These are phyloP conservation scores for Siphamia tubifer DNA, from an alignment of 2,113 vertebrate species.

Conservation along the genomic window DNA sequence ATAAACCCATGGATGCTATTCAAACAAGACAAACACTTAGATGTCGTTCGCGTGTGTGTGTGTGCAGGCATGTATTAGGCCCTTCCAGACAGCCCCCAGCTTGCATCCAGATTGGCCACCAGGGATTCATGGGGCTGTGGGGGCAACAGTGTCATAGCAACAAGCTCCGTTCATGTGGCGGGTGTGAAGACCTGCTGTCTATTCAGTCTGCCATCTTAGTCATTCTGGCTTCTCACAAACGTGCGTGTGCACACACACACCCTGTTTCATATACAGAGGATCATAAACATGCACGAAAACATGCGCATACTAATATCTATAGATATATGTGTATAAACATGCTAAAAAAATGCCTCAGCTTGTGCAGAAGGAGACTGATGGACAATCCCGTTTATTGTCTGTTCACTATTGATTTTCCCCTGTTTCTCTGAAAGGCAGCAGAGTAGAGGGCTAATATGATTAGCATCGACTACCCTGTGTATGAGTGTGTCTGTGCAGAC, in stretches of 20 bases:
- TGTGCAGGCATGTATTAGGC: slow-evolving; percentile 36
- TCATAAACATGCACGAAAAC: background rate
- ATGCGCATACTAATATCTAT: background rate
- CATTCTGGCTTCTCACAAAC: slow-evolving; percentile 8
- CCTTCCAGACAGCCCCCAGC: slow-evolving; percentile 69
- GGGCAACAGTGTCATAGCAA: slow-evolving; percentile 74
- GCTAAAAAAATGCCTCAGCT: background rate
- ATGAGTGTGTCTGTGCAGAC: background rate
- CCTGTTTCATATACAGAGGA: background rate
- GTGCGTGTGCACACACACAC: background rate
- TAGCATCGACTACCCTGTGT: slow-evolving; percentile 38
- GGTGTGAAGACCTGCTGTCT: slow-evolving; percentile 74
- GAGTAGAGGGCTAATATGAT: slow-evolving; percentile 55
- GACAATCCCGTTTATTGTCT: slow-evolving; percentile 5
- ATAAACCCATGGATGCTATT: no score
- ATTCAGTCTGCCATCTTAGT: slow-evolving; percentile 63
- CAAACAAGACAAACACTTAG: no score
- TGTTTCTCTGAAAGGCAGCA: slow-evolving; percentile 25
- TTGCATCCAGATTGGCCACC: slow-evolving; percentile 73
- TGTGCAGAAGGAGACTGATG: background rate
- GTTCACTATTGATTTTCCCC: slow-evolving; percentile 41
- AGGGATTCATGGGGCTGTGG: slow-evolving; percentile 61
- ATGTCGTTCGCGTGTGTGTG: slow-evolving; percentile 9
- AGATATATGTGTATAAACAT: background rate
- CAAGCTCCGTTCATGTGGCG: slow-evolving; percentile 53